Evolutionary conservation across 1,140 invertebrate genomes (phyloP), one percentile per base, ranked within the genome.

Genomic region (Bombus vancouverensis): DNA sequence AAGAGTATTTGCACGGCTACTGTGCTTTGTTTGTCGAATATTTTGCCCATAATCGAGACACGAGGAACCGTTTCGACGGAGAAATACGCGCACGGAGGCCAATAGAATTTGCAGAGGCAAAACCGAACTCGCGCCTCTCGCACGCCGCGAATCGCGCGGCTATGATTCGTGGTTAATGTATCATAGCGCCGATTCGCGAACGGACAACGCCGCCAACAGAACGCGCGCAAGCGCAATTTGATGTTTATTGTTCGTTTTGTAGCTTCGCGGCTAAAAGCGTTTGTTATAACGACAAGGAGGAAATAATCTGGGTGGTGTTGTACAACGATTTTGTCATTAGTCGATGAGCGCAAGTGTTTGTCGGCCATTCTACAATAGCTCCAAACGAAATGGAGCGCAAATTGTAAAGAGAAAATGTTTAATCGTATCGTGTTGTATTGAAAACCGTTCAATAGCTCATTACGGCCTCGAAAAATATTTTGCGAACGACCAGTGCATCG

Each of bases 41-140:
- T 89, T 89, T 89, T 83, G 73, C 57, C 83, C 65, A 71, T 68
- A 86, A 89, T 89, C 88, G 85, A 86, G 88, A 59, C 81, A 71
- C 28, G 59, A 62, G 68, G 44, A 66, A 70, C 62, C 66, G 75
- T 68, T 88, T 71, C 79, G 78, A 88, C 73, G 70, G 73, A 80
- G 88, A 79, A 86, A 88, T 78, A 84, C 65, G 65, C 62, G 80
- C 85, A 13, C 59, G 59, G 3, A 28, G 66, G 83, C 76, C 72
- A 62, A 84, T 84, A 79, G 75, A 84, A 84, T 84, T 79, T 72
- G 15, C 75, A 44, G 25, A n/a, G 39, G 47, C 32, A 78, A 78
- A 84, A 78, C 32, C 66, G n/a, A 68, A 79, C 57, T 59, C 57
- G 57, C 25, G 57, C 25, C 10, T 62, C 70, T 6, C 5, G 12